These are phyloP conservation scores for Cranoglanis bouderius DNA, from an alignment of 2,113 vertebrate species.

Conservation along the genomic window DNA sequence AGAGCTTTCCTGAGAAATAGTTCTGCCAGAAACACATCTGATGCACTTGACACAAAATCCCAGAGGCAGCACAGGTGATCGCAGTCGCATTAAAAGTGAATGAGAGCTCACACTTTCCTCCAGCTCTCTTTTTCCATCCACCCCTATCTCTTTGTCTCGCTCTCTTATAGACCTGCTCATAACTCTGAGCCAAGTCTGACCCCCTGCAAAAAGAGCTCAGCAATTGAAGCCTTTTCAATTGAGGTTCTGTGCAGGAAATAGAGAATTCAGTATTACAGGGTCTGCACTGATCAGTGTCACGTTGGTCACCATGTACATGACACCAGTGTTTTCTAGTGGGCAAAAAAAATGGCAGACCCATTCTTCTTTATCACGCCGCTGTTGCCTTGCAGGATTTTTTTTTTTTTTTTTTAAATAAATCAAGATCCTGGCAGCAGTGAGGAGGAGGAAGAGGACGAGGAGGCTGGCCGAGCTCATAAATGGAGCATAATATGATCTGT, in stretches of 20 bases:
- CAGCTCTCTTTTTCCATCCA: background rate
- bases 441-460: background rate
- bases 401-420: conserved; percentile 19
- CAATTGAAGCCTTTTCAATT: conserved; percentile 13
- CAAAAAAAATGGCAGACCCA: conserved; percentile 27
- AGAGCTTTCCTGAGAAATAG: background rate
- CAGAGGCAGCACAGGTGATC: conserved; percentile 34
- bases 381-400: background rate
- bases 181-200: conserved; percentile 36
- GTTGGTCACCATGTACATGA: background rate
- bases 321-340: conserved; percentile 16
- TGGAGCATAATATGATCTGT: background rate
- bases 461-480: conserved; percentile 33
- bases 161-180: conserved; percentile 30
- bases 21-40: conserved; percentile 15
- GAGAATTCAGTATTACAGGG: conserved; percentile 9
- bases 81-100: conserved; percentile 49
- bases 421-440: conserved; percentile 24
- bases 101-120: conserved; percentile 29
- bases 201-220: conserved; percentile 25
- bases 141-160: background rate
- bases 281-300: conserved; percentile 8
- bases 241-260: conserved; percentile 5
- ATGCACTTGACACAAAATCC: conserved; percentile 43
- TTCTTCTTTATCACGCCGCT: conserved; percentile 8